Evolutionary conservation across 2,888 invertebrate species (phyloP).

Genomic region (Lepidocyrtinus sp.): DNA sequence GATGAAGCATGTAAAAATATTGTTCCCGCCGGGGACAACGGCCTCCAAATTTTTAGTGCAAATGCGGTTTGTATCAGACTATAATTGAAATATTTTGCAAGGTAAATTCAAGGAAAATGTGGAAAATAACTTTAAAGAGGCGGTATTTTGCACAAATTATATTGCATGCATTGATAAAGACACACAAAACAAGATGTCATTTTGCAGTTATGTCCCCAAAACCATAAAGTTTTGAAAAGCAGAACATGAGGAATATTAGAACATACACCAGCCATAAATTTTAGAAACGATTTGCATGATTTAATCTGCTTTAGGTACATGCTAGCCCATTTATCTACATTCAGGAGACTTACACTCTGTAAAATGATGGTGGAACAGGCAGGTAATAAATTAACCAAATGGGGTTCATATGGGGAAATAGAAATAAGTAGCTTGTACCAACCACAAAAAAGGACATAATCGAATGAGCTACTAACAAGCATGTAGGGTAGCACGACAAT

Average conservation of each 20-base stretch:
- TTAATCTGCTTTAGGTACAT: constrained; percentile 25
- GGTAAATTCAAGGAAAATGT: constrained; percentile 4
- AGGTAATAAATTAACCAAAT: constrained; percentile 18
- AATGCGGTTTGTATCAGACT: constrained; percentile 33
- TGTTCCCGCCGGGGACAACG: constrained; percentile 34
- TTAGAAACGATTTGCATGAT: constrained; percentile 47
- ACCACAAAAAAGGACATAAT: constrained; percentile 18
- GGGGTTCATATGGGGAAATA: constrained; percentile 13
- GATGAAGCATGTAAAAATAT: background rate
- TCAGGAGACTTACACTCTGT: background rate
- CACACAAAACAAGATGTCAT: background rate
- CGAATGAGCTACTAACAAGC: no score
- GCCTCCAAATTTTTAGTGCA: constrained; percentile 46
- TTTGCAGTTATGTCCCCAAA: background rate
- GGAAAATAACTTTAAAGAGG: no score
- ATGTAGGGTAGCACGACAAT: no score
- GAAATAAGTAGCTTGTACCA: constrained; percentile 11
- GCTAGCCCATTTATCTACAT: constrained; percentile 3
- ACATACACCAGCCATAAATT: constrained; percentile 42
- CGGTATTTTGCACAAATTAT: background rate
- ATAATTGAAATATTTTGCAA: background rate
- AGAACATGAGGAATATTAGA: constrained; percentile 10
- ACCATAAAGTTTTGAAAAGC: background rate
- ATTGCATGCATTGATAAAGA: background rate
- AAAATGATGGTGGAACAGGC: no score